Evolutionary conservation across 37 sponge, comb jelly and placozoan species (phyloP), one percentile per base, ranked within the genome.

Genomic region (Spongilla lacustris): DNA sequence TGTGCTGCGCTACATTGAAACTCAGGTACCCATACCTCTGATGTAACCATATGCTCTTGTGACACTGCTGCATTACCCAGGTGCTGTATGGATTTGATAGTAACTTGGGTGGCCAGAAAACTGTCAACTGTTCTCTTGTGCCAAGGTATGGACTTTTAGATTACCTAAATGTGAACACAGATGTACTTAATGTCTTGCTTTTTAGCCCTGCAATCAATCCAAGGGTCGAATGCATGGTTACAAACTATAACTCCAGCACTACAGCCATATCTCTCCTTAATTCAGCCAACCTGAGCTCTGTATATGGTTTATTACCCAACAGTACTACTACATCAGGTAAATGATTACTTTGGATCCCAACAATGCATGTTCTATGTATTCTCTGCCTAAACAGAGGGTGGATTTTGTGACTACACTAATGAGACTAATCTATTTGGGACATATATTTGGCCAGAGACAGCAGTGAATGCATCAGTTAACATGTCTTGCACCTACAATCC

Each of bases 381-480:
- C 26, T 77, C 23, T 24, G 67, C 17, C 22, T 79, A 2, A 30
- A 4, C 37, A 88, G 88, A 35, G 22, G 23, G 22, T 37, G 88
- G 88, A 70, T 88, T 88, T 69, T 88, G 88, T 66, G 68, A 76
- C 33, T 69, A 68, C 68, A 71, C 76, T 2, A 33, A 23, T 10
- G 50, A 79, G 1, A 25, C 21, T 12, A 76, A 58, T 74, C 33
- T 33, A 35, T 66, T 72, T 33, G 81, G 81, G n/a, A 31, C 30
- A 38, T 86, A 80, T 72, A 67, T 23, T 12, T 86, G 87, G 87
- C 71, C 35, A 36, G 87, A 86, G 73, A 80, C 87, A 27, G 34
- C 28, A 11, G 87, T 79, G 21, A 67, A 67, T 24, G 12, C 27
- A 31, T 10, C 73, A 31, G 76, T 37, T 75, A 75, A 4, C 10